Conservation (phyloP, 2,113 vertebrate species). For the Pungitius pungitius region DNA sequence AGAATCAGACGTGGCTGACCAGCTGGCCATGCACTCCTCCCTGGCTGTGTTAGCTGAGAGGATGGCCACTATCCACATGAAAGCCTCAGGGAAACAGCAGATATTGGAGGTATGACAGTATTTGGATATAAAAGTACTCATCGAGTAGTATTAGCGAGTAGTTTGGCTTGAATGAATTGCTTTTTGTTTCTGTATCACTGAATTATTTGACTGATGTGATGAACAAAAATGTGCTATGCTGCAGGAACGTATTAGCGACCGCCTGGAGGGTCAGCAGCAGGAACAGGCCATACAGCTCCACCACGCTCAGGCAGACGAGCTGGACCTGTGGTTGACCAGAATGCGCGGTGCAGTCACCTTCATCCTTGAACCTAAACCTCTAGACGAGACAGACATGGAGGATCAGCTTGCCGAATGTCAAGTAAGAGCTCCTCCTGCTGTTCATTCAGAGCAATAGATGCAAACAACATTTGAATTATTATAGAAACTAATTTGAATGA, state of each 20-base stretch:
- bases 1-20: slow-evolving; percentile 88
- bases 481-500: not conserved
- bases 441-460: not conserved
- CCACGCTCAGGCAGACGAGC: slow-evolving; percentile 86
- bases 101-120: slow-evolving; percentile 86
- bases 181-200: not conserved
- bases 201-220: not conserved
- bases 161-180: not conserved
- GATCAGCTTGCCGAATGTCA: slow-evolving; percentile 91
- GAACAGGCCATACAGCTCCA: slow-evolving; percentile 89
- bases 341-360: slow-evolving; percentile 80
- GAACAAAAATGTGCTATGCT: slow-evolving; percentile 7
- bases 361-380: slow-evolving; percentile 70
- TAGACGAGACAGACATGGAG: slow-evolving; percentile 88
- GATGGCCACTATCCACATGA: slow-evolving; percentile 97
- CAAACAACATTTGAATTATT: not conserved
- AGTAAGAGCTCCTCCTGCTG: slow-evolving; percentile 78
- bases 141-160: not conserved
- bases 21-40: slow-evolving; percentile 91
- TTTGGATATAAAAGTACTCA: not conserved
- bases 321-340: slow-evolving; percentile 88
- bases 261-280: slow-evolving; percentile 90
- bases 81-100: slow-evolving; percentile 91
- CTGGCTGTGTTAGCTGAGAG: slow-evolving; percentile 91
- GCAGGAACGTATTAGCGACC: slow-evolving; percentile 91